These are phyloP conservation scores for Anthrax anthrax DNA, from an alignment of 2,888 invertebrate genomes.

Conservation along the genomic window DNA sequence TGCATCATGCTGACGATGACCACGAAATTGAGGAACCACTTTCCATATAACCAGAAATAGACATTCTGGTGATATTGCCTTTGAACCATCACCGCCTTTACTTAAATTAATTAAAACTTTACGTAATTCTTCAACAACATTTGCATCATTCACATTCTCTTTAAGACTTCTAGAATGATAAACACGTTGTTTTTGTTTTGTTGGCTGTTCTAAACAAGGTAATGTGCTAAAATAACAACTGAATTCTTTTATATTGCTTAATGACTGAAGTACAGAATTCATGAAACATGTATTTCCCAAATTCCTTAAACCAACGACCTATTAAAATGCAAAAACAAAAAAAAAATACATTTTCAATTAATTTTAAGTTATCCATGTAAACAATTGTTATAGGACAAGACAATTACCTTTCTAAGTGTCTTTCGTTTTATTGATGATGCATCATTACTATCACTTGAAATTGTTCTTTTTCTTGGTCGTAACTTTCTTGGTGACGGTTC, in stretches of 20 bases:
- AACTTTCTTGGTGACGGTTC: slow-evolving; percentile 16
- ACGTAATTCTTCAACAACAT: slow-evolving; percentile 64
- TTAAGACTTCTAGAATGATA: slow-evolving; percentile 47
- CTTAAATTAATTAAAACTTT: slow-evolving; percentile 61
- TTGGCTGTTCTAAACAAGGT: slow-evolving; percentile 49
- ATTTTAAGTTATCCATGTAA: neutral
- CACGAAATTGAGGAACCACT: slow-evolving; percentile 67
- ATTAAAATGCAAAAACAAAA: neutral
- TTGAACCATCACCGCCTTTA: slow-evolving; percentile 49
- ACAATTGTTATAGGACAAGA: no score
- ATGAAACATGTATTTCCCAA: slow-evolving; percentile 77
- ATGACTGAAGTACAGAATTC: slow-evolving; percentile 71
- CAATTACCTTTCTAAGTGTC: slow-evolving; percentile 10
- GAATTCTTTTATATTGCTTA: slow-evolving; percentile 73
- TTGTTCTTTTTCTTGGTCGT: slow-evolving; percentile 20
- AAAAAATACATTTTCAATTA: neutral
- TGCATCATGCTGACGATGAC: slow-evolving; percentile 77
- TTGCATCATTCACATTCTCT: slow-evolving; percentile 48
- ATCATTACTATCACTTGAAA: slow-evolving; percentile 18
- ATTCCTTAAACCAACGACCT: slow-evolving; percentile 58
- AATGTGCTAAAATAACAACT: slow-evolving; percentile 66
- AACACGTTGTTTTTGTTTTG: slow-evolving; percentile 29
- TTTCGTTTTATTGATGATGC: slow-evolving; percentile 8
- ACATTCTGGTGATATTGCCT: slow-evolving; percentile 68
- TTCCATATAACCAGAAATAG: slow-evolving; percentile 72